phyloP scores from a whole-genome alignment of 2,888 invertebrate species.

The Andricus quercusramuli region DNA sequence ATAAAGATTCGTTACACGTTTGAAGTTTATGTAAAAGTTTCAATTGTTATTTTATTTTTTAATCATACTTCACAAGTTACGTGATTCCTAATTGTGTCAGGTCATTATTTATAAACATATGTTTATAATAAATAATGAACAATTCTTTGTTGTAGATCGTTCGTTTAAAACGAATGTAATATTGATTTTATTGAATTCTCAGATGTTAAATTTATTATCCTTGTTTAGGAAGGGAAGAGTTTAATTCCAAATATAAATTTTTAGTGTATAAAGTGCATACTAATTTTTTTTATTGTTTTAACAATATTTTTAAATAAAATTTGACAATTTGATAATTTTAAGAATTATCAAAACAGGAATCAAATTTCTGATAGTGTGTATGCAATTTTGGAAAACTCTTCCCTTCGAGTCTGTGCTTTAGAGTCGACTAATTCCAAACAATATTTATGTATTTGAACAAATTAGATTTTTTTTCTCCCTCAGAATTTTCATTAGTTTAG shows the following conservation, averaged over 20 bases:
- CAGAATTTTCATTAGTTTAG: background rate
- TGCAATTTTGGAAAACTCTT: slow-evolving; percentile 19
- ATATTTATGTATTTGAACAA: slow-evolving; percentile 10
- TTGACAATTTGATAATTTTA: background rate
- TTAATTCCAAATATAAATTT: background rate
- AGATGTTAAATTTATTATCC: slow-evolving; percentile 12
- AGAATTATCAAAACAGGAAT: background rate
- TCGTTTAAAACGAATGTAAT: slow-evolving; percentile 34
- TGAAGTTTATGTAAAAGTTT: slow-evolving; percentile 44
- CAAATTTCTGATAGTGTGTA: background rate
- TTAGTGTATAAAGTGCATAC: background rate
- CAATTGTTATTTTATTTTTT: slow-evolving; percentile 42
- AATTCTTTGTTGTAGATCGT: slow-evolving; percentile 36
- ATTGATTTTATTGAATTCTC: slow-evolving; percentile 38
- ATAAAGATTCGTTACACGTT: slow-evolving; percentile 13
- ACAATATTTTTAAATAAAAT: slow-evolving; percentile 15
- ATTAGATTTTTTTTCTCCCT: background rate
- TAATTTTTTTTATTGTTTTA: slow-evolving; percentile 14
- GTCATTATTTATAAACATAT: slow-evolving; percentile 15
- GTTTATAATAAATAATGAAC: background rate
- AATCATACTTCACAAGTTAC: slow-evolving; percentile 17
- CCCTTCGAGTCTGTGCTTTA: background rate
- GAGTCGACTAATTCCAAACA: background rate
- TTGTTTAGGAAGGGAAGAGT: slow-evolving; percentile 19
- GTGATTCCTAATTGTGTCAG: slow-evolving; percentile 6